Percentiles rank a stretch among this genome's conserved stretches.
These are phyloP conservation scores for Desoria tigrina DNA, from an alignment of 2,888 invertebrate species.

Conservation along the genomic window DNA sequence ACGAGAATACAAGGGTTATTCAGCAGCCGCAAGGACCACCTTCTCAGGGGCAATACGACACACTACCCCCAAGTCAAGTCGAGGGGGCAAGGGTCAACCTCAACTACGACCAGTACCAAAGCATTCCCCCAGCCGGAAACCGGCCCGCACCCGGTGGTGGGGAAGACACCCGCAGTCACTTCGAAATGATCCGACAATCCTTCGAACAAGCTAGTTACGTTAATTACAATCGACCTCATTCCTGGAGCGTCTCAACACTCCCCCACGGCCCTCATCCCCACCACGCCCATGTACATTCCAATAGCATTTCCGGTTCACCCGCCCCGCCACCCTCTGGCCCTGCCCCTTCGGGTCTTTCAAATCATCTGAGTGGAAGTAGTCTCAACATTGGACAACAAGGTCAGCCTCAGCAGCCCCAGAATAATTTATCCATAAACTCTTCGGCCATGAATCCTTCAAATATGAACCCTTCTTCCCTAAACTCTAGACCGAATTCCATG, in stretches of 20 bases:
- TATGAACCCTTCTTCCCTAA: conserved; percentile 7
- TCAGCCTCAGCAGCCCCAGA: conserved; percentile 42
- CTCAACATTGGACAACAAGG: conserved; percentile 31
- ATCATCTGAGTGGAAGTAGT: conserved; percentile 41
- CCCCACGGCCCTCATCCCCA: conserved; percentile 44
- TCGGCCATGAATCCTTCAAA: conserved; percentile 11
- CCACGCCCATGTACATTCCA: conserved; percentile 43
- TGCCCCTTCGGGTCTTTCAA: conserved; percentile 24
- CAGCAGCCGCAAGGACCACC: neutral
- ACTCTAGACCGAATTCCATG: conserved; percentile 17
- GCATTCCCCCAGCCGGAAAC: neutral
- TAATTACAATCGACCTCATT: conserved; percentile 53
- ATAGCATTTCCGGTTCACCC: conserved; percentile 39
- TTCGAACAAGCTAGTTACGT: conserved; percentile 51
- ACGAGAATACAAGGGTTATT: conserved; percentile 47
- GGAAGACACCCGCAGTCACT: conserved; percentile 38
- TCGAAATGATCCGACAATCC: conserved; percentile 52
- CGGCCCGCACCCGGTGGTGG: conserved; percentile 1
- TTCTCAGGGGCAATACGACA: conserved; percentile 27
- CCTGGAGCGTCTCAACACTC: conserved; percentile 49
- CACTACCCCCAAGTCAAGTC: conserved; percentile 26
- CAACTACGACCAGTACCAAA: conserved; percentile 8
- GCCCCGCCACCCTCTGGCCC: conserved; percentile 33
- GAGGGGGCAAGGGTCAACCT: conserved; percentile 11
- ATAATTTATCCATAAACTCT: conserved; percentile 37